phyloP scores from a whole-genome alignment of 2,797 vertebrate species.

The Xiphophorus birchmanni region DNA sequence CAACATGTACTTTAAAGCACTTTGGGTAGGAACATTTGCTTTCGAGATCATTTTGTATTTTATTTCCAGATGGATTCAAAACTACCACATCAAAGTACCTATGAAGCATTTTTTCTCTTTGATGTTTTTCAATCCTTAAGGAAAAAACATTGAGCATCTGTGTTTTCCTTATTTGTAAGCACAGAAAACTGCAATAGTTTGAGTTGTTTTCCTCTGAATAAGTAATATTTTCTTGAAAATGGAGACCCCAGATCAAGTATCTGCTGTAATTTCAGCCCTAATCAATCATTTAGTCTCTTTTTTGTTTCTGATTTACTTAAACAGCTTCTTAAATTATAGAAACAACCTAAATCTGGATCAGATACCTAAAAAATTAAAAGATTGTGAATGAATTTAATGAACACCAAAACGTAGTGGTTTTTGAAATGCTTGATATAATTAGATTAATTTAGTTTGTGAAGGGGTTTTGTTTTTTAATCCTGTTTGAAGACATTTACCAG shows the following conservation, averaged over 20 bases:
- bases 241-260: not conserved
- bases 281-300: not conserved
- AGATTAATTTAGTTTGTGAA: conserved; percentile 13
- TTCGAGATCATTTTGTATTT: not conserved
- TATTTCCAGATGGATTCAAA: not conserved
- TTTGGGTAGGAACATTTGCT: not conserved
- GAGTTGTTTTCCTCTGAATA: not conserved
- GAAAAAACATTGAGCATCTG: no score
- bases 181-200: not conserved
- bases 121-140: not conserved
- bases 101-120: not conserved
- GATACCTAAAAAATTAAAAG: not conserved
- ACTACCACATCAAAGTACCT: no score
- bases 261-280: not conserved
- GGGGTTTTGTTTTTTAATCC: conserved; percentile 36
- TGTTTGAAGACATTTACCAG: conserved; percentile 22
- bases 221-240: not conserved
- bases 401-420: not conserved
- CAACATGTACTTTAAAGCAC: not conserved
- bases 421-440: not conserved
- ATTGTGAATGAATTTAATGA: not conserved
- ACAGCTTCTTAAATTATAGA: not conserved
- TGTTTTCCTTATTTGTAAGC: not conserved
- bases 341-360: not conserved
- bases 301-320: not conserved